These are phyloP conservation scores for Corythornis madagascariensis DNA, from an alignment of 2,113 vertebrate genomes.

Conservation along the genomic window DNA sequence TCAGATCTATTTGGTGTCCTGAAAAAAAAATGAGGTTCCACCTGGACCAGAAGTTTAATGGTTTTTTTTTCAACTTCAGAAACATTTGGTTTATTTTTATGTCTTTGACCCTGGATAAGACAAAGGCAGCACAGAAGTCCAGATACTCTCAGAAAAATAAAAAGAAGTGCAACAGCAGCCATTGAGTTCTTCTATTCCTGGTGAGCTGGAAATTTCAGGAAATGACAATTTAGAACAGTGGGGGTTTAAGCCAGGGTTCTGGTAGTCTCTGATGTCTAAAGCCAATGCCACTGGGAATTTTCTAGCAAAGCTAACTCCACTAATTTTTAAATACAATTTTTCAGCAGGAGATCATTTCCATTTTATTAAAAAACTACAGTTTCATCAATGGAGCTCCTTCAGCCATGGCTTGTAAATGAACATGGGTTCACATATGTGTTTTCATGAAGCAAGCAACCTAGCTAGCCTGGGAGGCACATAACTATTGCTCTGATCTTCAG, in stretches of 20 bases:
- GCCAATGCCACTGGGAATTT: not conserved
- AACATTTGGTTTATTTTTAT: slow-evolving; percentile 64
- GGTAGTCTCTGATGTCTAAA: slow-evolving; percentile 12
- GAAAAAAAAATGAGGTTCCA: not conserved
- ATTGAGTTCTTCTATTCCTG: not conserved
- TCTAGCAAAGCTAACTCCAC: not conserved
- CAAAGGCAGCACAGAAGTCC: slow-evolving; percentile 3
- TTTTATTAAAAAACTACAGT: not conserved
- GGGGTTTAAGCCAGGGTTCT: not conserved
- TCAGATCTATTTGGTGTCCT: not conserved
- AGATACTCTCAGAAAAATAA: not conserved
- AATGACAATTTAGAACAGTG: not conserved
- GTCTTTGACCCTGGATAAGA: slow-evolving; percentile 46
- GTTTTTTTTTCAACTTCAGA: slow-evolving; percentile 61
- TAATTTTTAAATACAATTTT: not conserved
- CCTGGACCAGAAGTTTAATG: slow-evolving; percentile 22
- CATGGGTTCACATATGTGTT: not conserved
- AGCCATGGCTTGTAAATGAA: not conserved
- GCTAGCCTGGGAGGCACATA: not conserved
- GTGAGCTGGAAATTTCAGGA: not conserved
- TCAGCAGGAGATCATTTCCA: not conserved
- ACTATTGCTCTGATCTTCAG: not conserved
- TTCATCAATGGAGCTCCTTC: not conserved
- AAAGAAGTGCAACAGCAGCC: not conserved
- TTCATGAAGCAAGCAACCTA: not conserved